Evolutionary conservation across 2,888 invertebrate genomes (phyloP).

Genomic region (Apamea sordens): DNA sequence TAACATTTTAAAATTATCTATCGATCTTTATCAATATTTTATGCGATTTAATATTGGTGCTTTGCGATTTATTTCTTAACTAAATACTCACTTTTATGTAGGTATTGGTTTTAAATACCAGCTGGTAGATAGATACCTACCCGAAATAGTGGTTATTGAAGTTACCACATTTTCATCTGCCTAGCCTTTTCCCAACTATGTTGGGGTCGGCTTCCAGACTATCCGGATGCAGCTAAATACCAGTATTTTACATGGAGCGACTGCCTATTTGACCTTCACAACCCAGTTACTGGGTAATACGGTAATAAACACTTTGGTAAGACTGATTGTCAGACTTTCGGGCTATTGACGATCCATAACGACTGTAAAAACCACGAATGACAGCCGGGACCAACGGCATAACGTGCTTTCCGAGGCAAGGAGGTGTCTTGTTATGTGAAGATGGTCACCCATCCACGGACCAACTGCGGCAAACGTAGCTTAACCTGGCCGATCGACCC

Average conservation of each 20-base stretch:
- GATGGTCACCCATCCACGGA: background rate
- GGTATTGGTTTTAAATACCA: background rate
- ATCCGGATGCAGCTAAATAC: background rate
- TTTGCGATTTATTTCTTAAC: constrained; percentile 18
- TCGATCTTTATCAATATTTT: background rate
- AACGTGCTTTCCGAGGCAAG: background rate
- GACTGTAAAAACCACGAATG: background rate
- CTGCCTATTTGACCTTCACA: background rate
- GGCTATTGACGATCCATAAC: background rate
- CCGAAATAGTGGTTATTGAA: background rate
- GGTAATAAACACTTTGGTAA: background rate
- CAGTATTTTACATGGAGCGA: background rate
- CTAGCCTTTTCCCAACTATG: background rate
- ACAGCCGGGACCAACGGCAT: background rate
- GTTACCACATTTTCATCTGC: background rate
- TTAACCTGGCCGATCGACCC: background rate
- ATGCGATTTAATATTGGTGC: constrained; percentile 22
- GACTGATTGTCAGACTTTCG: background rate
- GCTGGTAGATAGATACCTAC: background rate
- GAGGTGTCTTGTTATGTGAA: background rate
- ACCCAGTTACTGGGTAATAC: background rate
- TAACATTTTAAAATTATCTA: background rate
- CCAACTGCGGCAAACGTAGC: background rate
- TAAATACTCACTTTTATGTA: too few relatives aligned
- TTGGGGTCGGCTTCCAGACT: background rate